Conservation (phyloP, 1,140 invertebrate genomes). For the Telenomus remus region DNA sequence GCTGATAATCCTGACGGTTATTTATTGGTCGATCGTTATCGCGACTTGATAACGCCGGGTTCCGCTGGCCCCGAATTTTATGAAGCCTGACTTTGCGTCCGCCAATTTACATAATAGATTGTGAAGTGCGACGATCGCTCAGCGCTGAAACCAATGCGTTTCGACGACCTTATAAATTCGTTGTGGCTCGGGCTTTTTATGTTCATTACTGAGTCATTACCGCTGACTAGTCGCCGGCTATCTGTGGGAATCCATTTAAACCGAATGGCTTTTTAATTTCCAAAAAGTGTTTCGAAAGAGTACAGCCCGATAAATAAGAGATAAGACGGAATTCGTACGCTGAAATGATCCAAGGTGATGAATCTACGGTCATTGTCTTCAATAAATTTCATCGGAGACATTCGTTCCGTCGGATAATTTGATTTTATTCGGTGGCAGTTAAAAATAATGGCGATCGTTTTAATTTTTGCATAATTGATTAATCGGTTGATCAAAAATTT, state of each 20-base stretch:
- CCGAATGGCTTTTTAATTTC: conserved; percentile 3
- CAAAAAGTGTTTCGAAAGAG: conserved; percentile 8
- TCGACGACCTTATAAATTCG: conserved; percentile 37
- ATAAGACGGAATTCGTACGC: neutral
- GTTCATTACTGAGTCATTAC: conserved; percentile 22
- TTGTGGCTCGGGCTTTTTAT: neutral
- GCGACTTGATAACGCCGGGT: conserved; percentile 14
- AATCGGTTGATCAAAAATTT: conserved; percentile 18
- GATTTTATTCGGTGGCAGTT: no score
- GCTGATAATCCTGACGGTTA: conserved; percentile 21
- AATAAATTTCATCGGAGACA: neutral
- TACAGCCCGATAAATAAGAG: neutral
- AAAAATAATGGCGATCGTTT: no score
- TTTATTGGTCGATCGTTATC: conserved; percentile 45
- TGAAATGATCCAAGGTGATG: neutral
- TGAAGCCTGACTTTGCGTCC: conserved; percentile 8
- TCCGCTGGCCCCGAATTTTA: conserved; percentile 17
- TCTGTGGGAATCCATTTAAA: neutral
- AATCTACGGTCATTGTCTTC: conserved; percentile 1
- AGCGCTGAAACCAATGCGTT: neutral
- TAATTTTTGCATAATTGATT: neutral
- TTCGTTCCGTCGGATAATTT: no score
- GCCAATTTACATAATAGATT: conserved; percentile 29
- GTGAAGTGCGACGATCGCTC: neutral
- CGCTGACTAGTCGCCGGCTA: neutral